phyloP scores from a whole-genome alignment of 92 coral and sea anemone genomes.

The Epizoanthus rinbou region DNA sequence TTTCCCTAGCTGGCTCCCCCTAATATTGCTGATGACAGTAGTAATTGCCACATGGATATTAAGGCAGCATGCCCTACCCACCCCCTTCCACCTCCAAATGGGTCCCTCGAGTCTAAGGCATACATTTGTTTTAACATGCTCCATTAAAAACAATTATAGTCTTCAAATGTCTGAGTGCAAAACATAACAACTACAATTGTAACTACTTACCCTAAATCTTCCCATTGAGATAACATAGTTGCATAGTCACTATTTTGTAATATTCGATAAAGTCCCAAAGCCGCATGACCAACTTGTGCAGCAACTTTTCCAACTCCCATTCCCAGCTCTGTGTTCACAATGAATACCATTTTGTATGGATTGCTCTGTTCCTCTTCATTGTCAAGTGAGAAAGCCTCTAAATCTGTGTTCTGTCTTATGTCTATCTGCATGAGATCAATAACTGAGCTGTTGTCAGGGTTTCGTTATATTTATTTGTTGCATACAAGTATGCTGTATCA shows the following conservation, averaged over 20 bases:
- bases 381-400: conserved; percentile 51
- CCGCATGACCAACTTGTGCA: conserved; percentile 92
- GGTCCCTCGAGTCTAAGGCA: too few relatives aligned
- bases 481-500: background rate
- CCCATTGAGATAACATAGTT: conserved; percentile 71
- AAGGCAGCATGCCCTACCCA: too few relatives aligned
- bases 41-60: too few relatives aligned
- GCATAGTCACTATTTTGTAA: conserved; percentile 53
- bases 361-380: conserved; percentile 34
- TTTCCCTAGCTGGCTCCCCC: too few relatives aligned
- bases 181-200: background rate
- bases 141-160: too few relatives aligned
- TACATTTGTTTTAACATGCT: too few relatives aligned
- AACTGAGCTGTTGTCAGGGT: conserved; percentile 1
- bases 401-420: conserved; percentile 29
- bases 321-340: conserved; percentile 76
- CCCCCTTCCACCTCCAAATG: too few relatives aligned
- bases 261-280: conserved; percentile 74
- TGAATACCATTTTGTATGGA: conserved; percentile 89
- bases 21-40: too few relatives aligned
- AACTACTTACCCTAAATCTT: conserved; percentile 78
- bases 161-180: too few relatives aligned
- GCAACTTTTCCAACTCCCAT: conserved; percentile 95
- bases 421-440: conserved; percentile 21
- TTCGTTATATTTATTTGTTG: background rate